Evolutionary conservation across 2,888 invertebrate species (phyloP).

Genomic region (Tigriopus californicus): DNA sequence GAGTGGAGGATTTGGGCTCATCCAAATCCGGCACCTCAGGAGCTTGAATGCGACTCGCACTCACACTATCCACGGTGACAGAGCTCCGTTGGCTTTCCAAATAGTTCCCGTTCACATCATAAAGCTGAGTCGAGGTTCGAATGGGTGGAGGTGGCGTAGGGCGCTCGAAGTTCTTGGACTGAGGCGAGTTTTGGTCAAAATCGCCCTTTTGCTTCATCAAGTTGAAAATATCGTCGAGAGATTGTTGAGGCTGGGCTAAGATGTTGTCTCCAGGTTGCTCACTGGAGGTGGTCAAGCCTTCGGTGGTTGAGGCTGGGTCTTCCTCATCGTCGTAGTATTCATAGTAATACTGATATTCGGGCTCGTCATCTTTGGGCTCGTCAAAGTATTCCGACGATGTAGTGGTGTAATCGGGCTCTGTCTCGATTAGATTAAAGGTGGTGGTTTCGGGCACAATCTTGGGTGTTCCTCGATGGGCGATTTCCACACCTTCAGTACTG

Average conservation of each 20-base stretch:
- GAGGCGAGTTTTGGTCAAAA: background rate
- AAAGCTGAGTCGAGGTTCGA: background rate
- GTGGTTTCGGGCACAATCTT: background rate
- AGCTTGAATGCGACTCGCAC: background rate
- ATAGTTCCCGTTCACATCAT: background rate
- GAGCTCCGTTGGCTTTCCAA: slow-evolving; percentile 1
- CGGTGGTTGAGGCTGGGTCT: background rate
- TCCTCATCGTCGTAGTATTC: slow-evolving; percentile 11
- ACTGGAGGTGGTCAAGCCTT: background rate
- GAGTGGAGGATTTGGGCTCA: too few species aligned
- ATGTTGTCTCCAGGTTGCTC: background rate
- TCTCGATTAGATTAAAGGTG: background rate
- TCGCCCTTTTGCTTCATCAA: background rate
- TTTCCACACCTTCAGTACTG: background rate
- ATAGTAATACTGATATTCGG: slow-evolving; percentile 13
- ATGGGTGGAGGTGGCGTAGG: background rate
- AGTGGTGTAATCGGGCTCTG: background rate
- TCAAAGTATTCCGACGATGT: background rate
- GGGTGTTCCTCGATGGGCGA: background rate
- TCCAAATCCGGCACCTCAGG: background rate
- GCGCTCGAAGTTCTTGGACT: background rate
- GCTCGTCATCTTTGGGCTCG: background rate
- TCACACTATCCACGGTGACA: background rate
- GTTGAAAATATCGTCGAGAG: background rate
- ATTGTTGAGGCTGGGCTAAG: background rate